Evolutionary conservation across 1,140 invertebrate species (phyloP), one percentile per base, ranked within the genome.

Genomic region (Phymastichus coffea): DNA sequence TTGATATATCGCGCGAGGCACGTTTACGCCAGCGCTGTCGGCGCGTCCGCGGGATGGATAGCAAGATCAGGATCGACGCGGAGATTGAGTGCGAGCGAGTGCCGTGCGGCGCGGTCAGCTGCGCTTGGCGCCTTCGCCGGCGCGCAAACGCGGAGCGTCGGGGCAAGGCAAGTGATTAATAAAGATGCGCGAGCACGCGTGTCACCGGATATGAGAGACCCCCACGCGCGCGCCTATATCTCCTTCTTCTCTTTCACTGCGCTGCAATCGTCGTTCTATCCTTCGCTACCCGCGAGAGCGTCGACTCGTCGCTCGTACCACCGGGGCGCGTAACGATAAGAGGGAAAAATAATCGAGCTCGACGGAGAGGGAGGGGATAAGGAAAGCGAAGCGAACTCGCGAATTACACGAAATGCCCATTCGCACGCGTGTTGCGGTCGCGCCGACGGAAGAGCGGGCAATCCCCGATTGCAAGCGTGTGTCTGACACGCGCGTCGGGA

Each of bases 121-220:
- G n/a, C n/a, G n/a, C n/a, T n/a, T n/a, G n/a, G n/a, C n/a, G n/a
- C n/a, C n/a, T n/a, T n/a, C n/a, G n/a, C n/a, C n/a, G n/a, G n/a
- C n/a, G n/a, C n/a, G 28, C 12, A 19, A 14, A 33, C 43, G 51
- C 35, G 44, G 35, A 43, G 53, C 40, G 57, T 33, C 20, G 37
- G 28, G 49, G 40, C 30, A 9, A 37, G 49, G 65, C 65, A n/a
- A 71, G 60, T 65, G 70, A 75, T 75, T 74, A 71, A 77, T 79
- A 77, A 77, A 77, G 70, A 78, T 78, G 76, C 76, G 57, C 63
- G 64, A 64, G 59, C 76, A 79, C 74, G 76, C 68, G 68, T 71
- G 64, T 71, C 69, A 70, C 75, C 75, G 76, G 76, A 79, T 77
- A 78, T 75, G 70, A 74, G 70, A 74, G 64, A 57, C 64, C 69